These are phyloP conservation scores for Bathynomus jamesi DNA, from an alignment of 1,140 invertebrate genomes.

Conservation along the genomic window DNA sequence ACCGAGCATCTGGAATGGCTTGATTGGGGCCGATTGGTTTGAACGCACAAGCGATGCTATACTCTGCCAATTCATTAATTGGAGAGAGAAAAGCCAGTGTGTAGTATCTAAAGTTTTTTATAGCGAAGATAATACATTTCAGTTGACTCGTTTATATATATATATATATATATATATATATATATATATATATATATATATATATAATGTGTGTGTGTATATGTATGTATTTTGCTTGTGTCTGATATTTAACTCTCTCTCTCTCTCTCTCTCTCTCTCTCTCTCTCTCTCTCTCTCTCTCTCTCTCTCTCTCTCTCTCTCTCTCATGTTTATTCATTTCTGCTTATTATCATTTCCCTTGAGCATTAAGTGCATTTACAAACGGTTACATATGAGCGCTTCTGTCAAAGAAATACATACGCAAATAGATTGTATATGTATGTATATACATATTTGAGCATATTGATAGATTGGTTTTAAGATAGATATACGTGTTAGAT, in stretches of 20 bases:
- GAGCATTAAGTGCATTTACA: too few species aligned
- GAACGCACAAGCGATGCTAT: too few species aligned
- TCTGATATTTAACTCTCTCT: not conserved
- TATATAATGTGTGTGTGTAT: not conserved
- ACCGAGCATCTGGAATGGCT: too few species aligned
- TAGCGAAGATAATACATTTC: too few species aligned
- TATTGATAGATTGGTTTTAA: not conserved
- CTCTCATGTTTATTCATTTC: not conserved
- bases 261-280: not conserved
- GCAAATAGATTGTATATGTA: not conserved
- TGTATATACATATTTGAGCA: not conserved
- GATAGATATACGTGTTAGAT: not conserved
- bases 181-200: not conserved
- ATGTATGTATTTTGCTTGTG: not conserved
- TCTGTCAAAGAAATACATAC: too few species aligned
- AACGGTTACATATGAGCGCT: too few species aligned
- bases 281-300: too few species aligned
- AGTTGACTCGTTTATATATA: not conserved
- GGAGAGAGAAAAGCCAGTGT: too few species aligned
- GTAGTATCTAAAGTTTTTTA: too few species aligned
- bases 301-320: not conserved
- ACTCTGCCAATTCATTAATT: too few species aligned
- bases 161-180: not conserved
- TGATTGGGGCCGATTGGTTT: too few species aligned
- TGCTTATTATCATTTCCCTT: too few species aligned